Base-by-base conservation (phyloP, 2,113 vertebrate genomes). In the Pseudolaguvia tuberculata region DNA sequence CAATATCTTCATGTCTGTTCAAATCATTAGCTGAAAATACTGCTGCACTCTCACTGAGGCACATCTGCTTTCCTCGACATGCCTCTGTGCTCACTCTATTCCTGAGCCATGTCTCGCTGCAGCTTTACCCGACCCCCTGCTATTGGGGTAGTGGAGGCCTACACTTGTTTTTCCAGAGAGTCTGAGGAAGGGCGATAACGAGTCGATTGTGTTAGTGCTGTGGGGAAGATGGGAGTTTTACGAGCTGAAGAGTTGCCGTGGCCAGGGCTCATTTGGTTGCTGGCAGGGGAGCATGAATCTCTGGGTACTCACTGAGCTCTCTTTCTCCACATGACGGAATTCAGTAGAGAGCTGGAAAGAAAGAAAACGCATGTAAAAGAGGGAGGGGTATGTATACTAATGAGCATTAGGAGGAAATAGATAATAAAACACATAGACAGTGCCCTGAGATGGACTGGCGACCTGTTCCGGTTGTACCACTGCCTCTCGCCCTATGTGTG, bases 151-250 rank as follows among this genome's bases (percentile, higher is more conserved):
- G 65, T 7, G 12, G 29, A 56, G 47, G n/a, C 31, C 48, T 35
- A 14, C 10, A 1, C 72, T 42, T 75, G 72, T 66, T 39, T 35
- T 59, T 58, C 73, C 25, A 55, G 15, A 17, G 69, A 55, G 77
- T 63, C 69, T 81, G 73, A n/a, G 56, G 56, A 79, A 73, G 76
- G 68, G 58, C 48, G 76, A 70, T 81, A 79, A 75, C 70, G 56
- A 81, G 77, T 52, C 39, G 57, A 69, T 73, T 72, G 61, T 72
- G 59, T 76, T 29, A 3, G 68, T 48, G 52, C 56, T 51, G 47
- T 48, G 9, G 55, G 53, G 76, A 71, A 76, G 76, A 72, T 65
- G 39, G 72, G 27, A 70, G 42, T 58, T 62, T 70, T 62, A 59
- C 71, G 62, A 78, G 53, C 51, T 47, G 75, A 39, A 73, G 73